Conservation (phyloP, 1,140 invertebrate species). For the Pseudomyrmex sp. region DNA sequence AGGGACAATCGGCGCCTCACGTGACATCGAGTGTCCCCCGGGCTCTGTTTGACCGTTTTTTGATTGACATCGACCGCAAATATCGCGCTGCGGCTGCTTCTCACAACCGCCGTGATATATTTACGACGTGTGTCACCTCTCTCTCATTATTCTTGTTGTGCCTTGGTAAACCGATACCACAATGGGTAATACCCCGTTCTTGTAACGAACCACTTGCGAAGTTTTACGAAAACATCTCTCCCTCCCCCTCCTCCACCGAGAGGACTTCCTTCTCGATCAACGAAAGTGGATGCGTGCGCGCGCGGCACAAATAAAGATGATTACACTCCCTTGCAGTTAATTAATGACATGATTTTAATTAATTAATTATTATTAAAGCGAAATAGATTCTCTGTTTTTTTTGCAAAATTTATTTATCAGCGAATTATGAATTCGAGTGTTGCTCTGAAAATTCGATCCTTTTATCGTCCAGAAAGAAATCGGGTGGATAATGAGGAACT, state of each 20-base stretch:
- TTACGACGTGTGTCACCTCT: constrained; percentile 67
- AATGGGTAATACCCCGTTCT: constrained; percentile 45
- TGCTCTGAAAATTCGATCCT: background rate
- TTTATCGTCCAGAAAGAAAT: background rate
- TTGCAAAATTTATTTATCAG: background rate
- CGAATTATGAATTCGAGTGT: constrained; percentile 5
- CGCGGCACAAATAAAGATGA: background rate
- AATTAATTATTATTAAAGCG: too few relatives aligned
- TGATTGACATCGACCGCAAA: constrained; percentile 66
- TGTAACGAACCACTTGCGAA: constrained; percentile 41
- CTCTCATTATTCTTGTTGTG: constrained; percentile 57
- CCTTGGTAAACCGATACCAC: constrained; percentile 66
- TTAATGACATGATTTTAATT: constrained; percentile 19
- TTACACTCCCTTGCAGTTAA: constrained; percentile 9
- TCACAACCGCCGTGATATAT: constrained; percentile 59
- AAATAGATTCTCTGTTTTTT: too few relatives aligned
- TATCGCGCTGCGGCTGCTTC: constrained; percentile 57
- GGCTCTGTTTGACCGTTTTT: constrained; percentile 66
- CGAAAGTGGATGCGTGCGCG: too few relatives aligned
- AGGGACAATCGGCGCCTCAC: constrained; percentile 67
- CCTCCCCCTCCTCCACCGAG: background rate
- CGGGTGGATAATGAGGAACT: background rate
- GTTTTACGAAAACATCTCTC: background rate
- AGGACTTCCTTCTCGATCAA: constrained; percentile 24
- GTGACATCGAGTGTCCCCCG: constrained; percentile 74